A percentile compares a stretch with the other conserved stretches of the same genome.
These are phyloP conservation scores for Adelognathus sp. DNA, from an alignment of 2,888 invertebrate genomes.

Conservation along the genomic window DNA sequence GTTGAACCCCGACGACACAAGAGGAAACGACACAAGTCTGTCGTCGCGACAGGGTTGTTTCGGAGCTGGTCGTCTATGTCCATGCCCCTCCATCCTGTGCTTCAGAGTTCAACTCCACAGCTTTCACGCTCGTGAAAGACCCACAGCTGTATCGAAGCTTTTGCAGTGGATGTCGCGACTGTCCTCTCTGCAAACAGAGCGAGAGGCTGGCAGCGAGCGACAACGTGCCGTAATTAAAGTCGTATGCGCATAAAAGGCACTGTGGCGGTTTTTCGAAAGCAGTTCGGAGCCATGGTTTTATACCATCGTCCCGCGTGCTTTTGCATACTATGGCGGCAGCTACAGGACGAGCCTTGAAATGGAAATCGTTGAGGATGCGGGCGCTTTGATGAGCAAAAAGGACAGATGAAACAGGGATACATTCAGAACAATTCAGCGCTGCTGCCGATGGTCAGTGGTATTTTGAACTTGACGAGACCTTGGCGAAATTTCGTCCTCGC, in stretches of 20 bases:
- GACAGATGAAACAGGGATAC: conserved; percentile 6
- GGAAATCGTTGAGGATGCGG: conserved; percentile 48
- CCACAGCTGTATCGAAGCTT: conserved; percentile 42
- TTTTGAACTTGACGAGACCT: conserved; percentile 29
- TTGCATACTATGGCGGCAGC: conserved; percentile 43
- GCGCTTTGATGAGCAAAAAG: conserved; percentile 47
- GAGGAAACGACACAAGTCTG: conserved; percentile 1
- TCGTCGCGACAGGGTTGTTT: conserved; percentile 46
- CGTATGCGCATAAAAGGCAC: conserved; percentile 23
- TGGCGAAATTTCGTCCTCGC: neutral
- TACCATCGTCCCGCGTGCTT: conserved; percentile 36
- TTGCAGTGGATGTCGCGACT: conserved; percentile 47
- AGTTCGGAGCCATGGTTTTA: conserved; percentile 52
- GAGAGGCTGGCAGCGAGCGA: neutral
- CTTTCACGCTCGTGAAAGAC: conserved; percentile 21
- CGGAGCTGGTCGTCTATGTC: conserved; percentile 17
- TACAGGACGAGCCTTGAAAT: conserved; percentile 53
- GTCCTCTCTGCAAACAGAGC: conserved; percentile 40
- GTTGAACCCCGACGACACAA: conserved; percentile 59
- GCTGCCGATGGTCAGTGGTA: neutral
- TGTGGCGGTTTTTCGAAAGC: conserved; percentile 55
- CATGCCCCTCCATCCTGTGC: conserved; percentile 20
- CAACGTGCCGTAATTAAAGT: conserved; percentile 57
- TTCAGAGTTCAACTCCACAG: neutral
- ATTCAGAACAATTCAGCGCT: conserved; percentile 28